Percentiles rank a stretch among this genome's conserved stretches.
Conservation (phyloP, 2,888 invertebrate species). For the Tuberolachnus salignus region DNA sequence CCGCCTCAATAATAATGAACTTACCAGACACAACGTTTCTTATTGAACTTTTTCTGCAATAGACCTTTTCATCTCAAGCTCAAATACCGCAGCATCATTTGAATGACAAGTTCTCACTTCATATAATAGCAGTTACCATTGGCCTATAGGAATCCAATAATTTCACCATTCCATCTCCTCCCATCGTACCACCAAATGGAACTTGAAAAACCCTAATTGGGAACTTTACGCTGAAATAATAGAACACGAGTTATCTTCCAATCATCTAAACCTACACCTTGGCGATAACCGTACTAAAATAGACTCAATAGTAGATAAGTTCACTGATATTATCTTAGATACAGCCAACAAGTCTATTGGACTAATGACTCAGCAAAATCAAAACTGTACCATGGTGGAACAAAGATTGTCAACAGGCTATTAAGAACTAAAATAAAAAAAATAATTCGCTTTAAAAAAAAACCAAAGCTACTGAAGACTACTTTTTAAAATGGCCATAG, state of each 20-base stretch:
- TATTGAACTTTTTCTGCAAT: background rate
- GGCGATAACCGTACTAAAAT: background rate
- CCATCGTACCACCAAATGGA: background rate
- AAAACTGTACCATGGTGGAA: background rate
- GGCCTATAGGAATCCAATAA: slow-evolving; percentile 12
- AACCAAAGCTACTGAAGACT: background rate
- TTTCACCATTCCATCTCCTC: no score
- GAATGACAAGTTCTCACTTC: background rate
- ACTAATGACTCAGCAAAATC: background rate
- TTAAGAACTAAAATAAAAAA: background rate
- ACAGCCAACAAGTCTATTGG: background rate
- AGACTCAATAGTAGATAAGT: background rate
- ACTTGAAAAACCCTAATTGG: slow-evolving; percentile 14
- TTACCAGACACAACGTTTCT: background rate
- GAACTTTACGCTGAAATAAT: background rate
- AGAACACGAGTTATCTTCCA: background rate
- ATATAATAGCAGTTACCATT: background rate
- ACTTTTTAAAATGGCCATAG: no score
- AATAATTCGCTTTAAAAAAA: background rate
- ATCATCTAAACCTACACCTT: background rate
- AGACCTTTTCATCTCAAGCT: background rate
- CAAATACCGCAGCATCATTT: background rate
- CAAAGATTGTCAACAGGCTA: background rate
- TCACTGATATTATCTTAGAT: background rate
- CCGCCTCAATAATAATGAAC: background rate